These are phyloP conservation scores for Crioceris asparagi DNA, from an alignment of 2,888 invertebrate species.

Conservation along the genomic window DNA sequence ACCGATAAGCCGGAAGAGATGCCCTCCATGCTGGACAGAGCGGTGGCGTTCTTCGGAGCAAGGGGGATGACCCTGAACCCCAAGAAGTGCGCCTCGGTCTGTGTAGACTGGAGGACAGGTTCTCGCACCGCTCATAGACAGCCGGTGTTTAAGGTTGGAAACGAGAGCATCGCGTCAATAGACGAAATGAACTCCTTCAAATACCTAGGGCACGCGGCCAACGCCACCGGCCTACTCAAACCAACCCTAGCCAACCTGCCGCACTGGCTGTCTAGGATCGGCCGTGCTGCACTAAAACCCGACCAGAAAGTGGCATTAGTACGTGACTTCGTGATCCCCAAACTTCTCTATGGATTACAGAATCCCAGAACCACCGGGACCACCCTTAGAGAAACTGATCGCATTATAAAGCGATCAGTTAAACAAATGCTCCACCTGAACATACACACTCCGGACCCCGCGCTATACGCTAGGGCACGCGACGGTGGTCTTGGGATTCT, in stretches of 20 bases:
- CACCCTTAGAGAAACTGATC: slow-evolving; percentile 8
- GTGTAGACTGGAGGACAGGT: slow-evolving; percentile 1
- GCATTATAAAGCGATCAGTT: slow-evolving; percentile 9
- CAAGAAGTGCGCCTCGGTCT: slow-evolving; percentile 10
- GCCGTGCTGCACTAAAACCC: slow-evolving; percentile 30
- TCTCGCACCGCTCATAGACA: neutral
- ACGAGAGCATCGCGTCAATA: neutral
- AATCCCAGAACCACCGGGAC: slow-evolving; percentile 19
- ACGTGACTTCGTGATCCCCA: slow-evolving; percentile 27
- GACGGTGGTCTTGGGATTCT: slow-evolving; percentile 25
- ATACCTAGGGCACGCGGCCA: neutral
- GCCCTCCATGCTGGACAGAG: neutral
- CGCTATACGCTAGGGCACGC: slow-evolving; percentile 18
- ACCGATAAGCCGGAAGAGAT: neutral
- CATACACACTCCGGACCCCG: slow-evolving; percentile 30
- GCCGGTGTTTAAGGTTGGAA: neutral
- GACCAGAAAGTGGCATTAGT: slow-evolving; percentile 31
- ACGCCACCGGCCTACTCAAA: neutral
- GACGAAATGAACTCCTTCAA: neutral
- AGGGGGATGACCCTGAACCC: slow-evolving; percentile 17
- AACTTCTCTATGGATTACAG: slow-evolving; percentile 29
- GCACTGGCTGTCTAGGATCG: slow-evolving; percentile 20
- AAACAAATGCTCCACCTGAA: slow-evolving; percentile 40
- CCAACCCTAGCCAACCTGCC: slow-evolving; percentile 1
- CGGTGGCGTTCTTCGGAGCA: slow-evolving; percentile 8